phyloP scores from a whole-genome alignment of 2,888 invertebrate species.

The Polyommatus iphigenia region DNA sequence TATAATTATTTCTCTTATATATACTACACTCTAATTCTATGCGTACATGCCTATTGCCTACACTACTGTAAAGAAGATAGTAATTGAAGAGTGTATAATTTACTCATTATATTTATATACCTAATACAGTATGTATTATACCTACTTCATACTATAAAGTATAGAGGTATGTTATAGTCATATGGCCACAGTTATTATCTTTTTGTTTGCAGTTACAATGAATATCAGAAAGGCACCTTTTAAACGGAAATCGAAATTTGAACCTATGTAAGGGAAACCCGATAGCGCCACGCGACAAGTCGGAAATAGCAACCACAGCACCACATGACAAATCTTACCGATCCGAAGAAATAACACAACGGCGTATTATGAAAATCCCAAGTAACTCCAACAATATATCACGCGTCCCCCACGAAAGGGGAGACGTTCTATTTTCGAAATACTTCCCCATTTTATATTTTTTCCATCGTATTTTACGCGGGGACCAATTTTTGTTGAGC shows the following conservation, averaged over 20 bases:
- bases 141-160: too few relatives aligned
- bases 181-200: too few relatives aligned
- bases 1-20: too few relatives aligned
- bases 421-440: conserved; percentile 74
- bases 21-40: too few relatives aligned
- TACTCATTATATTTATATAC: too few relatives aligned
- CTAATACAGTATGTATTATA: too few relatives aligned
- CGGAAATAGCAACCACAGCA: conserved; percentile 76
- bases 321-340: conserved; percentile 78
- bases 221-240: not conserved
- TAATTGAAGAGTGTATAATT: too few relatives aligned
- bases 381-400: conserved; percentile 76
- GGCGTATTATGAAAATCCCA: conserved; percentile 78
- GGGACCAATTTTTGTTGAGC: conserved; percentile 51
- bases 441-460: conserved; percentile 78
- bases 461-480: conserved; percentile 71
- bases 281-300: conserved; percentile 68
- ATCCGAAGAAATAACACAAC: conserved; percentile 75
- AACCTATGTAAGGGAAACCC: conserved; percentile 64
- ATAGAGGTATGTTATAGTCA: too few relatives aligned
- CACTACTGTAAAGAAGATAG: too few relatives aligned
- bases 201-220: not conserved
- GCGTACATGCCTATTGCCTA: too few relatives aligned
- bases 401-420: conserved; percentile 73
- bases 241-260: conserved; percentile 56